Evolutionary conservation across 2,797 vertebrate species (phyloP).

Genomic region (Pipistrellus pipistrellus): DNA sequence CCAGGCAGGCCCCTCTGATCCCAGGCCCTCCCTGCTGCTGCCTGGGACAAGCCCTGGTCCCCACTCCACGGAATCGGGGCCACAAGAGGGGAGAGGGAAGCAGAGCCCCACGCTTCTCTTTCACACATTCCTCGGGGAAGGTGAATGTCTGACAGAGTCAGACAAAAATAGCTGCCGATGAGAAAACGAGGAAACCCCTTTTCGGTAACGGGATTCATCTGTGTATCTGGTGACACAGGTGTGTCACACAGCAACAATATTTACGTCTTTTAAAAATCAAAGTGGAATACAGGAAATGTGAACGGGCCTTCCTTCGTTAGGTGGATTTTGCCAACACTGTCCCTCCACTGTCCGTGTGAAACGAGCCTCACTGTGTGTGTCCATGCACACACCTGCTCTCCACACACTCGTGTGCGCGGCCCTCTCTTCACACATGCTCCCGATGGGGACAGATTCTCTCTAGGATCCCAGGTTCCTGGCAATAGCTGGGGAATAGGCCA

Average conservation of each 20-base stretch:
- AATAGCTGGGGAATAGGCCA: not conserved
- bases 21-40: not conserved
- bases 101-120: not conserved
- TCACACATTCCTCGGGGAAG: not conserved
- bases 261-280: not conserved
- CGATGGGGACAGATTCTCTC: not conserved
- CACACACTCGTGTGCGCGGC: rapidly evolving
- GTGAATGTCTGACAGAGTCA: not conserved
- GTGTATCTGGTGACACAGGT: not conserved
- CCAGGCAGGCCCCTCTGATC: not conserved
- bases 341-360: not conserved
- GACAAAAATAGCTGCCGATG: not conserved
- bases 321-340: not conserved
- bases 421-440: too few relatives aligned
- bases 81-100: not conserved
- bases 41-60: not conserved
- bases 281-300: not conserved
- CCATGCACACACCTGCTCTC: not conserved
- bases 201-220: not conserved
- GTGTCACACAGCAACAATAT: not conserved
- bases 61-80: not conserved
- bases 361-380: rapidly evolving
- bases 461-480: not conserved
- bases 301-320: not conserved
- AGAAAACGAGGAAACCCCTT: not conserved